These are phyloP conservation scores for Calyptommatus sinebrachiatus DNA, from an alignment of 2,113 vertebrate genomes.

Conservation along the genomic window DNA sequence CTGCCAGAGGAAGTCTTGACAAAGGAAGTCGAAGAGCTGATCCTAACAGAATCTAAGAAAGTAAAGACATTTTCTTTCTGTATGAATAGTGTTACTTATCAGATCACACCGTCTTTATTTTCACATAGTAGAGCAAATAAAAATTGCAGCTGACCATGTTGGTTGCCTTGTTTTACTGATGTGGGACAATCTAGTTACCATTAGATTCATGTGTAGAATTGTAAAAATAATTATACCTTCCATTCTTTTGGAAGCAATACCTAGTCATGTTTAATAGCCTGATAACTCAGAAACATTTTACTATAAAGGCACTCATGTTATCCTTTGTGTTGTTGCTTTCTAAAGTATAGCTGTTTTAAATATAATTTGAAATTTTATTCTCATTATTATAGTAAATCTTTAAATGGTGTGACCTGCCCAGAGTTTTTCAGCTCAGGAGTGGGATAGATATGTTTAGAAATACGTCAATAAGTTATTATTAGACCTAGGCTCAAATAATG, in stretches of 20 bases:
- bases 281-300: no score
- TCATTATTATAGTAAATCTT: no score
- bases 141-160: background rate
- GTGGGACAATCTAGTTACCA: background rate
- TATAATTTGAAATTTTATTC: no score
- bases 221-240: no score
- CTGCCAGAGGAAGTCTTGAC: constrained; percentile 91
- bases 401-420: no score
- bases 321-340: background rate
- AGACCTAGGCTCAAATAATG: background rate
- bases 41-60: constrained; percentile 93
- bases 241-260: background rate
- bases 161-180: background rate
- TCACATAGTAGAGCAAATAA: background rate
- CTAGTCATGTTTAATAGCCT: background rate
- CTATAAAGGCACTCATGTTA: no score
- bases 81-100: background rate
- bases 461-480: background rate
- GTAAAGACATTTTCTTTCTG: constrained; percentile 56
- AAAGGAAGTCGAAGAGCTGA: constrained; percentile 93
- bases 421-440: no score
- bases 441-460: no score
- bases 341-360: no score
- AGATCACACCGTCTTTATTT: background rate
- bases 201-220: no score